Evolutionary conservation across 2,113 vertebrate genomes (phyloP).

Genomic region (Xiphophorus maculatus): DNA sequence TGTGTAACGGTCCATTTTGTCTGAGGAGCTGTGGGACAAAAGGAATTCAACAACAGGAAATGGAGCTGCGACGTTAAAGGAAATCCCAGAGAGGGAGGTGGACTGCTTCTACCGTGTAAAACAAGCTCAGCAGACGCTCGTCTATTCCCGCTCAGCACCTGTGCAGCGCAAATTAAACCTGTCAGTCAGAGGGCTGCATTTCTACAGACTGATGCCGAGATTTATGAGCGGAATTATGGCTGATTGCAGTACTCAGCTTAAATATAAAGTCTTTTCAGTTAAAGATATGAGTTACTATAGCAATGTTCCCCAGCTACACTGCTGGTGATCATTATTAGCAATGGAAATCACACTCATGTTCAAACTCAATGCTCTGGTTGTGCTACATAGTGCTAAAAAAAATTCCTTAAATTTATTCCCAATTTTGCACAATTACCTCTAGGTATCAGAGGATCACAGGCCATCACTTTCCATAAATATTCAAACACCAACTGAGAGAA

Average conservation of each 20-base stretch:
- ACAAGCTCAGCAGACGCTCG: conserved; percentile 36
- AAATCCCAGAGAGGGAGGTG: conserved; percentile 65
- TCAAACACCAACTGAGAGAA: conserved; percentile 4
- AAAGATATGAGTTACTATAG: neutral
- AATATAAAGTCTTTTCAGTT: neutral
- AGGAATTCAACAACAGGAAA: conserved; percentile 84
- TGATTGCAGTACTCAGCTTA: neutral
- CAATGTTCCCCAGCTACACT: neutral
- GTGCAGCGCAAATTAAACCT: neutral
- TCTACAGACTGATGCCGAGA: neutral
- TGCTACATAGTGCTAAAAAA: neutral
- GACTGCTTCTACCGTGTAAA: conserved; percentile 34
- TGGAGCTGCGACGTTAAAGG: conserved; percentile 60
- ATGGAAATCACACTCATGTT: neutral
- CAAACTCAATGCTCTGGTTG: conserved; percentile 7
- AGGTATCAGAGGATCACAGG: conserved; percentile 12
- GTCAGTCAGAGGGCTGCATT: neutral
- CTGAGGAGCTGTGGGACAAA: conserved; percentile 59
- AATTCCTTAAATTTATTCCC: conserved; percentile 1
- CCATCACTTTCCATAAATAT: conserved; percentile 19
- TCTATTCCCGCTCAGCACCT: conserved; percentile 46
- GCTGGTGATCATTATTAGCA: neutral
- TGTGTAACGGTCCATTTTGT: conserved; percentile 51
- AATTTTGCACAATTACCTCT: conserved; percentile 4
- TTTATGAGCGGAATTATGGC: neutral